phyloP scores from a whole-genome alignment of 64 coral and sea anemone genomes.

The Pocillopora damicornis region DNA sequence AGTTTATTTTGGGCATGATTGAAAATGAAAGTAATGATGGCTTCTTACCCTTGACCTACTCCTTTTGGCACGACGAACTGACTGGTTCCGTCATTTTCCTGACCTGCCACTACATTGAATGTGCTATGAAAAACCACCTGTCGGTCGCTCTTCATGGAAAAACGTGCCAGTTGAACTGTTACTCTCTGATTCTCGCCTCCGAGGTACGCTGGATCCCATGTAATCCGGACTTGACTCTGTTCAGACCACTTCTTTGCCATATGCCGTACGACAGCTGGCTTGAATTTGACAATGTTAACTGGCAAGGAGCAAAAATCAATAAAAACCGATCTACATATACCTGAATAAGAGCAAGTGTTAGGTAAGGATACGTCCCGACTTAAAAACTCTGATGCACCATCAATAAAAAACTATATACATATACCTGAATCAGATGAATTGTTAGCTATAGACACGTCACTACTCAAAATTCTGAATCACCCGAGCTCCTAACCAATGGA shows the following conservation, averaged over 20 bases:
- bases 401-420: too few species aligned
- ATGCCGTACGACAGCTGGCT: not conserved
- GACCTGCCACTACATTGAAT: slow-evolving; percentile 5
- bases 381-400: too few species aligned
- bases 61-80: slow-evolving; percentile 16
- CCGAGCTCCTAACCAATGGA: too few species aligned
- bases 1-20: too few species aligned
- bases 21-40: not conserved
- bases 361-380: too few species aligned
- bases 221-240: not conserved
- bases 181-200: slow-evolving; percentile 12
- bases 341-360: too few species aligned
- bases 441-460: too few species aligned
- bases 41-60: slow-evolving; percentile 22
- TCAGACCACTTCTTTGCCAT: slow-evolving; percentile 14
- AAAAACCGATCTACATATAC: too few species aligned
- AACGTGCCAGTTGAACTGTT: slow-evolving; percentile 3
- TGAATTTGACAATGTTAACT: slow-evolving; percentile 2
- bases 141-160: slow-evolving; percentile 12
- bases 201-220: slow-evolving; percentile 26
- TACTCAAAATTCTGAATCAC: too few species aligned
- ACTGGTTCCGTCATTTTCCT: not conserved
- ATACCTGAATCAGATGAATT: too few species aligned
- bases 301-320: not conserved
- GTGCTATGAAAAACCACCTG: slow-evolving; percentile 28